Percentiles rank a stretch among this genome's conserved stretches.
Conservation (phyloP, 2,113 vertebrate genomes). For the Colinus virginianus region DNA sequence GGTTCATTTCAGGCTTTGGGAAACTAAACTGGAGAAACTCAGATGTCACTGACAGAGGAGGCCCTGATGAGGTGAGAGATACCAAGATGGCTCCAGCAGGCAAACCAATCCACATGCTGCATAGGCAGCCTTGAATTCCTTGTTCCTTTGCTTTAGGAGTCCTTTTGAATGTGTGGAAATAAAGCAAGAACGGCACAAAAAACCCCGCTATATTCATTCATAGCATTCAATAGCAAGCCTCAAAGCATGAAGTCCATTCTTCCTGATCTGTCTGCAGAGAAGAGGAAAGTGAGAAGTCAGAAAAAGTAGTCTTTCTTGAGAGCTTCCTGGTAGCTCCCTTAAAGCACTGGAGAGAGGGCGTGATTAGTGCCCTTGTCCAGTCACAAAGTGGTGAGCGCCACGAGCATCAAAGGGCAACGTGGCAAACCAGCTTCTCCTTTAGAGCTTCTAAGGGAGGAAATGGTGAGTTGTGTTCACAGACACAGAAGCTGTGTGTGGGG, state of each 20-base stretch:
- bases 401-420: not conserved
- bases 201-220: not conserved
- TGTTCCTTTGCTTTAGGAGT: not conserved
- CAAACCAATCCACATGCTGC: not conserved
- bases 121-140: not conserved
- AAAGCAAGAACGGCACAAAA: not conserved
- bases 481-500: accelerated
- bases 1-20: not conserved
- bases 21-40: not conserved
- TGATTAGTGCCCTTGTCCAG: not conserved
- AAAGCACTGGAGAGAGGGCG: not conserved
- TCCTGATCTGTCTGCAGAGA: not conserved
- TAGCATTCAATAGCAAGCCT: not conserved
- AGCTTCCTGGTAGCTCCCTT: not conserved
- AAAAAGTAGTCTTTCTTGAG: not conserved
- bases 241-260: not conserved
- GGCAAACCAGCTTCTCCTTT: not conserved
- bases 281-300: not conserved
- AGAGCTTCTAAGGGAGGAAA: not conserved
- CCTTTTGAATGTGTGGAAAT: not conserved
- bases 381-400: accelerated
- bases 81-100: not conserved
- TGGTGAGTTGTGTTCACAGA: not conserved
- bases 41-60: not conserved
- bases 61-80: not conserved